These are phyloP conservation scores for Euglossa dilemma DNA, from an alignment of 1,140 invertebrate genomes.

Conservation along the genomic window DNA sequence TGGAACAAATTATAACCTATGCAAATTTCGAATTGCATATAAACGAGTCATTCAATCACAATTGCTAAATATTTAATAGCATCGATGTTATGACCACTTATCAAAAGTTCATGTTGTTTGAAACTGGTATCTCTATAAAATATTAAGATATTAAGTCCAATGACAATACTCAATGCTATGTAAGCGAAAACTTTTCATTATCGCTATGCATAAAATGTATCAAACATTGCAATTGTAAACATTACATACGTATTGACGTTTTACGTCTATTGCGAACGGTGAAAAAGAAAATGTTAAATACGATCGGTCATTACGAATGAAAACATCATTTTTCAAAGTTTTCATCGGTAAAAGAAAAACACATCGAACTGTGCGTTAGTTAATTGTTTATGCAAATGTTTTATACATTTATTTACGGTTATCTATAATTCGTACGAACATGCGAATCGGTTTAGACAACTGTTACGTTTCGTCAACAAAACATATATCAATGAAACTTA, in stretches of 20 bases:
- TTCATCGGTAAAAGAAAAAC: neutral
- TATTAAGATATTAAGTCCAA: neutral
- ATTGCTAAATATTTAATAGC: neutral
- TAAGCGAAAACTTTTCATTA: neutral
- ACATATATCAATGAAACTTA: neutral
- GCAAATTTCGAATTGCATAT: constrained; percentile 1
- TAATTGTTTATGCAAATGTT: neutral
- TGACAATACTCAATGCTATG: neutral
- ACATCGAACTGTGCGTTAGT: too few species aligned
- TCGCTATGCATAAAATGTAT: neutral
- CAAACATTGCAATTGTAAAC: neutral
- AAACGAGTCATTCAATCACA: neutral
- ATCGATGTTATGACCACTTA: neutral
- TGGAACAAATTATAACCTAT: constrained; percentile 35
- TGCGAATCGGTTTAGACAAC: neutral
- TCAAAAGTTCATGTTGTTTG: neutral
- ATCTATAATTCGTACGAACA: neutral
- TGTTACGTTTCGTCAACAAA: neutral
- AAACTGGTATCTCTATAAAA: neutral
- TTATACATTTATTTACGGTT: neutral
- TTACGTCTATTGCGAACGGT: neutral
- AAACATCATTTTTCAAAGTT: neutral
- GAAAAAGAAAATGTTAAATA: neutral
- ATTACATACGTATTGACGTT: neutral
- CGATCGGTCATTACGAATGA: neutral